Base-by-base conservation (phyloP, 2,888 invertebrate genomes). In the Hemaris fuciformis region DNA sequence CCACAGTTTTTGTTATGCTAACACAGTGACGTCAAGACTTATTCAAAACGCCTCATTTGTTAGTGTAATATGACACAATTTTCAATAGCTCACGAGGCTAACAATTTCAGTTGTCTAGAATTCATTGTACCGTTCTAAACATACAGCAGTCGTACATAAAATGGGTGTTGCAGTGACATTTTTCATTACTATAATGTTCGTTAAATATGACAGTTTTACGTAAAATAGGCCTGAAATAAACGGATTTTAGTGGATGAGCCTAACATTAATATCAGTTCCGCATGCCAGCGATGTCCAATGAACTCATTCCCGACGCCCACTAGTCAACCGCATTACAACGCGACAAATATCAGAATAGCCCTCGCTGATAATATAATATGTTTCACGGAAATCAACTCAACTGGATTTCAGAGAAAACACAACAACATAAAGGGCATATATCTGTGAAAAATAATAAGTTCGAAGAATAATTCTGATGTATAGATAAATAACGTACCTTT, bases 261-360 rank as follows among this genome's bases (percentile, higher is more conserved):
- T 6, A 60, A 41, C 69, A 76, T 48, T 25, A 60, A 60, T 70
- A 76, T 76, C 79, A 76, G 79, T 89, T 90, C 89, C 89, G 89
- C 88, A 82, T 89, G 72, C 88, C 88, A 80, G 80, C 79, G 80
- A 76, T 84, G 87, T 86, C 84, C 86, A 81, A 79, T 87, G 87
- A 85, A 85, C 87, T 83, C 86, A 77, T 84, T 84, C 77, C 76
- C 71, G 73, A 66, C 83, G 75, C 85, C 84, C 84, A 84, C 86
- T 68, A 63, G 65, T 65, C 75, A 63, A 70, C 74, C 72, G 76
- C 73, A 76, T 73, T 75, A 74, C 74, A 71, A 70, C 70, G 75
- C 72, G 77, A 81, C 78, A 77, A 77, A 77, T 77, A 77, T 74
- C 71, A 75, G 61, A 76, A 73, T 72, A 73, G 69, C 45, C 64